phyloP scores from a whole-genome alignment of 1,140 invertebrate genomes.

The Kradibia gibbosae region DNA sequence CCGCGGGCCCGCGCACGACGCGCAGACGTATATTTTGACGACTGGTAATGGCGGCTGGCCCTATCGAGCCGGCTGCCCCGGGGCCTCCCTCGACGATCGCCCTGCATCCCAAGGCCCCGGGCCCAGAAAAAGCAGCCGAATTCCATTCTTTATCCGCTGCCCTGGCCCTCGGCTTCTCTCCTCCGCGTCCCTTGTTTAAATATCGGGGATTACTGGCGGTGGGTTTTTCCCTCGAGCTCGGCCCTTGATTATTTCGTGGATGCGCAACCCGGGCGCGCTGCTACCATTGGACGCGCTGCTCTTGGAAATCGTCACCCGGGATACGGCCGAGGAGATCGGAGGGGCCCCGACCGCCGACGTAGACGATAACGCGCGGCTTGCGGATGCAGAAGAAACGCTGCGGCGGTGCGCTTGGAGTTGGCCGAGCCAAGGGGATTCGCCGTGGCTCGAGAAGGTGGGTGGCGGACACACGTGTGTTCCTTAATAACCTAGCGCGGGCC shows the following conservation, averaged over 20 bases:
- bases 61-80: slow-evolving; percentile 22
- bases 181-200: slow-evolving; percentile 59
- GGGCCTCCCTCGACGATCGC: not conserved
- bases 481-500: slow-evolving; percentile 14
- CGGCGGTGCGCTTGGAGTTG: too few species aligned
- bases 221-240: too few species aligned
- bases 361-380: too few species aligned
- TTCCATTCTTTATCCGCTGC: slow-evolving; percentile 23
- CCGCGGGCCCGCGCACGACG: slow-evolving; percentile 50
- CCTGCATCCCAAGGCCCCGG: slow-evolving; percentile 7
- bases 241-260: too few species aligned
- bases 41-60: slow-evolving; percentile 64
- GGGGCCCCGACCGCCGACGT: too few species aligned
- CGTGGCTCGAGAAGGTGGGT: not conserved
- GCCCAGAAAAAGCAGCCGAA: slow-evolving; percentile 21
- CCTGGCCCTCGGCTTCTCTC: slow-evolving; percentile 49
- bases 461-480: not conserved
- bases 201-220: slow-evolving; percentile 51
- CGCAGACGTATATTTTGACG: slow-evolving; percentile 69
- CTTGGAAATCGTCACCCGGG: not conserved
- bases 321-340: too few species aligned
- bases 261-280: too few species aligned
- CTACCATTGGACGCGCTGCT: too few species aligned
- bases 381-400: too few species aligned
- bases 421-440: not conserved